These are phyloP conservation scores for Andrena hattorfiana DNA, from an alignment of 2,888 invertebrate genomes.

Conservation along the genomic window DNA sequence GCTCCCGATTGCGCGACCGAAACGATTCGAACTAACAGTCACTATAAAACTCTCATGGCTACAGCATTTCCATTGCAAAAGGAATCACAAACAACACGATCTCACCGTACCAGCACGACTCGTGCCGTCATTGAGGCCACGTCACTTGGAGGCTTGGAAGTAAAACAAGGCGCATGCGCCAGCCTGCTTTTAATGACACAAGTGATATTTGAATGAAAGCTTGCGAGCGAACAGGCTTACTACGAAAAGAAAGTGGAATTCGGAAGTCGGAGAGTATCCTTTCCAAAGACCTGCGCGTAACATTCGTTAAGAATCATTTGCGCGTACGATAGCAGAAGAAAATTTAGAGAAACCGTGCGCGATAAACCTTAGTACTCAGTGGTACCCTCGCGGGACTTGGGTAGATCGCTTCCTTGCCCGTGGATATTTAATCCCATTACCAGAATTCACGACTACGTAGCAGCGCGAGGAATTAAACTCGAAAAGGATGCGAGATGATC, in stretches of 20 bases:
- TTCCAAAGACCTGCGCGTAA: no score
- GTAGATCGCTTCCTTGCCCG: no score
- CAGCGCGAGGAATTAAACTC: background rate
- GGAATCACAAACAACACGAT: conserved; percentile 20
- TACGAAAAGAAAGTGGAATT: background rate
- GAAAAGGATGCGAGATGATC: background rate
- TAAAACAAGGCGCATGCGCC: conserved; percentile 52
- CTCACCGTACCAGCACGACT: conserved; percentile 49
- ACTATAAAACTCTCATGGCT: conserved; percentile 49
- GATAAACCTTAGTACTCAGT: no score
- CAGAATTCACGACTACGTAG: no score
- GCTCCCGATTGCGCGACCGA: conserved; percentile 5
- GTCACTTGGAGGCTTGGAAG: conserved; percentile 61
- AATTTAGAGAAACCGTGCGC: no score
- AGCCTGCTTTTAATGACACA: conserved; percentile 8
- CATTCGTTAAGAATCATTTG: no score
- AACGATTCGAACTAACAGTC: background rate
- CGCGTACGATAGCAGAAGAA: no score
- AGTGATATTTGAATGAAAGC: conserved; percentile 36
- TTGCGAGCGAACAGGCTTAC: background rate
- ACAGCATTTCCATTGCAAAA: conserved; percentile 33
- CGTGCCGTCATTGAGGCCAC: conserved; percentile 68
- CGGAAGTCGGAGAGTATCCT: no score
- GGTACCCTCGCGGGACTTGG: no score
- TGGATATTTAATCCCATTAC: no score